phyloP scores from a whole-genome alignment of 2,888 invertebrate genomes.

The Oligia strigilis region DNA sequence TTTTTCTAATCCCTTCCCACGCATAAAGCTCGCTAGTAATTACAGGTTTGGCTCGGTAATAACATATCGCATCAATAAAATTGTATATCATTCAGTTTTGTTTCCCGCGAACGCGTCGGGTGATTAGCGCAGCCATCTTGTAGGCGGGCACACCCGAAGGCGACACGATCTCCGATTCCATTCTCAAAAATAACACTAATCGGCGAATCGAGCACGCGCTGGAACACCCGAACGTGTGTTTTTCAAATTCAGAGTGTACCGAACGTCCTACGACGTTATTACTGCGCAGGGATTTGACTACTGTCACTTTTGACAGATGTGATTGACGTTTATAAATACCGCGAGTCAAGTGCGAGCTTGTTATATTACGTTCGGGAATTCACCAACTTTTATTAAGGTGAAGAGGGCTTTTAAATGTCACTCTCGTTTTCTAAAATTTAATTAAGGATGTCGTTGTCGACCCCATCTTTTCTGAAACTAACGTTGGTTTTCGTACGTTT shows the following conservation, averaged over 20 bases:
- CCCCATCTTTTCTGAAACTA: slow-evolving; percentile 30
- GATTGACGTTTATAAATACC: slow-evolving; percentile 90
- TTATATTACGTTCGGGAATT: slow-evolving; percentile 78
- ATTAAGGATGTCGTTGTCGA: slow-evolving; percentile 29
- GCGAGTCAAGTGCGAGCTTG: slow-evolving; percentile 86
- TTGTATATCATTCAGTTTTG: slow-evolving; percentile 89
- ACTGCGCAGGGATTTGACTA: slow-evolving; percentile 88
- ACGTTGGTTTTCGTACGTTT: slow-evolving; percentile 40
- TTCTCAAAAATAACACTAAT: slow-evolving; percentile 90
- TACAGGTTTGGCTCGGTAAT: slow-evolving; percentile 88
- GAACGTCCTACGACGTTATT: slow-evolving; percentile 85
- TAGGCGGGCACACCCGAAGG: slow-evolving; percentile 88
- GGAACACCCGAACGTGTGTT: slow-evolving; percentile 87
- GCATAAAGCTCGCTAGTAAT: slow-evolving; percentile 87
- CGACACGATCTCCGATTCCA: slow-evolving; percentile 89
- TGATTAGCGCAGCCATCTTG: slow-evolving; percentile 90
- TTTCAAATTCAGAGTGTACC: slow-evolving; percentile 86
- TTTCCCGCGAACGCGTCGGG: slow-evolving; percentile 86
- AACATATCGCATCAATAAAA: slow-evolving; percentile 90
- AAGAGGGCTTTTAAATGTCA: slow-evolving; percentile 78
- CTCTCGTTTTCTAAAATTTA: slow-evolving; percentile 60
- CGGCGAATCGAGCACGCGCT: slow-evolving; percentile 89
- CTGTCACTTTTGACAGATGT: slow-evolving; percentile 89
- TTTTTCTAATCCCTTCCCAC: slow-evolving; percentile 90
- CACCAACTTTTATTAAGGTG: slow-evolving; percentile 82